Evolutionary conservation across 2,113 vertebrate genomes (phyloP), one percentile per base, ranked within the genome.

Genomic region (Vidua chalybeata): DNA sequence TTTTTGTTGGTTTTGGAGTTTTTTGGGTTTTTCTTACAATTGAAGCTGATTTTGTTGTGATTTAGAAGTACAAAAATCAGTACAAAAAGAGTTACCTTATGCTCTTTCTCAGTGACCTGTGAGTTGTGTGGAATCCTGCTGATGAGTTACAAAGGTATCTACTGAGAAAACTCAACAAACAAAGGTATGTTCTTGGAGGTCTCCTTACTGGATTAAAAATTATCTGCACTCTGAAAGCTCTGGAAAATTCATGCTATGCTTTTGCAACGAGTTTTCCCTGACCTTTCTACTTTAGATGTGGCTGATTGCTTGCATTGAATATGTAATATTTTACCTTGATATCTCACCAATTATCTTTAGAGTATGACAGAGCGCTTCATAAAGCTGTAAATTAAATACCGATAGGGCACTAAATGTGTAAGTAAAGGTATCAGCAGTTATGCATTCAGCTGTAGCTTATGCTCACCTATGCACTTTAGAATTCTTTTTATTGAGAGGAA

Each of bases 381-480:
- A 68, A 94, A 89, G 33, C 24, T 92, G 52, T 56, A 89, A 74
- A 94, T 94, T 78, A 94, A 84, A 87, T 59, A 78, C 8, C 0
- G 0, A 52, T 62, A 64, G 26, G 37, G 26, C 28, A 87, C 22
- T 84, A 79, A 91, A 64, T 39, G 31, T 87, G 18, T 76, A 76
- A 91, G 90, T 64, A 95, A 94, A 89, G 43, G 54, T 82, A 78
- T 76, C 95, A 82, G 73, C 77, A 84, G 58, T 87, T 95, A 54
- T 91, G 49, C 49, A 72, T 37, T 94, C 77, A 89, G n/a, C 45
- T 7, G 3, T 43, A n/a, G 24, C 26, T 77, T 86, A 35, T 39
- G 63, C 64, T 87, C 28, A 84, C n/a, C 28, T 54, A 39, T 68
- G 69, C 62, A 82, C 35, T 82, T 91, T 13, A 64, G n/a, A 72